A percentile compares a stretch with the other conserved stretches of the same genome.
These are phyloP conservation scores for Thomomys bottae DNA, from an alignment of 2,113 vertebrate species.

Conservation along the genomic window DNA sequence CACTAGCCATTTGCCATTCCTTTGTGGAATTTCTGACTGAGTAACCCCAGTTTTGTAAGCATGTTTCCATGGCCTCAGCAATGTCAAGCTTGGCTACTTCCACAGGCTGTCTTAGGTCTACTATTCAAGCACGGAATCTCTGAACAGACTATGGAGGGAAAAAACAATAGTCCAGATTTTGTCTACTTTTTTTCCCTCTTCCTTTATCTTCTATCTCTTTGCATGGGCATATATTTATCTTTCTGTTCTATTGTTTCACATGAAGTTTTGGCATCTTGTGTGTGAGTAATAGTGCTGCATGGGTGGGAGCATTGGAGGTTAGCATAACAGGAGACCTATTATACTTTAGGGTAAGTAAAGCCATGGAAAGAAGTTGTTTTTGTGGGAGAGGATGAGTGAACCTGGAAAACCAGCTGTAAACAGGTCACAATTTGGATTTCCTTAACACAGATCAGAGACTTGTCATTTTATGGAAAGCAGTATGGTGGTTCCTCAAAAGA, in stretches of 20 bases:
- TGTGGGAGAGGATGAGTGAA: background rate
- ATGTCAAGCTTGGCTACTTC: no score
- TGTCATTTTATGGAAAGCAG: background rate
- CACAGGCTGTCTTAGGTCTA: no score
- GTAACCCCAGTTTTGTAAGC: background rate
- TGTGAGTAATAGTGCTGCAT: no score
- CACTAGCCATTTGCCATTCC: no score
- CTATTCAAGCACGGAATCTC: background rate
- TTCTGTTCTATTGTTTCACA: background rate
- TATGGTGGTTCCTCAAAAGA: no score
- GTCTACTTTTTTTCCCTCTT: background rate
- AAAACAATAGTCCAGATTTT: background rate
- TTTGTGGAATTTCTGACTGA: no score
- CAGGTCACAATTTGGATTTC: background rate
- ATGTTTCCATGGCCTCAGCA: no score
- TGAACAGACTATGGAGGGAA: background rate
- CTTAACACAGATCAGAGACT: background rate
- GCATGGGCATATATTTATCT: background rate
- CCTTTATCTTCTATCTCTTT: background rate
- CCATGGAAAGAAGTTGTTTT: background rate
- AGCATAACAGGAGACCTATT: background rate
- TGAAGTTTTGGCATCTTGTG: background rate
- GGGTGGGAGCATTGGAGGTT: accelerated
- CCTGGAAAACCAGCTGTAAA: background rate
- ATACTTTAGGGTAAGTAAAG: background rate